Evolutionary conservation across 2,113 vertebrate species (phyloP), one percentile per base, ranked within the genome.

Genomic region (Silurus glanis): DNA sequence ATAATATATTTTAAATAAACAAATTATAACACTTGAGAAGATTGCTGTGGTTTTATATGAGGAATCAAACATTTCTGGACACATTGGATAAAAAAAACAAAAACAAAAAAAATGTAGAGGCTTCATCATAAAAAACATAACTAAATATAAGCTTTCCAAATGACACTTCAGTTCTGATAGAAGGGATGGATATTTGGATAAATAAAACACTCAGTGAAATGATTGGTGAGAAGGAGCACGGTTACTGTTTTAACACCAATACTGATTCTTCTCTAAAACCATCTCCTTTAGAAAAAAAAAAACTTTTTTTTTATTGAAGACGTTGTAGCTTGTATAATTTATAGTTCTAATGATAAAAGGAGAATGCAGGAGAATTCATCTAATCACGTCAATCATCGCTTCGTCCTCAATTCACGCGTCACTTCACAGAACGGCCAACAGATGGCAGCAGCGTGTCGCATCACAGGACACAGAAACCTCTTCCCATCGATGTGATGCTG

Each of bases 381-480:
- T 9, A 13, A 71, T 0, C 37, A 0, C 67, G 0, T 45, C 6
- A 16, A 45, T 45, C 67, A 2, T 71, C 28, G 19, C 55, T 12
- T 56, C 55, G 13, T 10, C 9, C 37, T 37, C 37, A 37, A 37
- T 37, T 37, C 45, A 58, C 47, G 7, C 55, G 5, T 66, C 62
- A 76, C 49, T 81, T 61, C 85, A 79, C 28, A 78, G 78, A 66
- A 9, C 8, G 47, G 8, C 93, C 94, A 92, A 87, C 93, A 96
- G 95, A 94, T 95, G 95, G 87, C 95, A 95, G 93, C 94, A 94
- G 90, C 91, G 93, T 91, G 92, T 90, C 91, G 6, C 88, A 37
- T 91, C 78, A 92, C 92, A 83, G 84, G 0, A 1, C 83, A 49
- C 83, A 6, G 49, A 49, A 75, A 5, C 25, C 1, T 45, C n/a